Conservation (phyloP, 2,888 invertebrate genomes). For the Cecidostiba fungosa region DNA sequence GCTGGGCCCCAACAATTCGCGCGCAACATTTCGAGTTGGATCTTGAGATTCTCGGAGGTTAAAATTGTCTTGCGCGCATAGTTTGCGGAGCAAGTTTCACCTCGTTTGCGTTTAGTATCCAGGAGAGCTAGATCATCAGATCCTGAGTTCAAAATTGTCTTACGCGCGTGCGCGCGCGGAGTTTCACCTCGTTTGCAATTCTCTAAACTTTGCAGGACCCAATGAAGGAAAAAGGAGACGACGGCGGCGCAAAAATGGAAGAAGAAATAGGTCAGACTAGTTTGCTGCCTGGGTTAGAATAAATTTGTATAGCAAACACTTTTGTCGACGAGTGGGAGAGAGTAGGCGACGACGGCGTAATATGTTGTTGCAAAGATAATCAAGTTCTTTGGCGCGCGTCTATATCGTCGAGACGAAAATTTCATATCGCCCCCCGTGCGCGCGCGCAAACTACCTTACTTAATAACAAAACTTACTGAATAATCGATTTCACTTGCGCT, state of each 20-base stretch:
- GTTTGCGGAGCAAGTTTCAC: conserved; percentile 2
- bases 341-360: not conserved
- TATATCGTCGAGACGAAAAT: not conserved
- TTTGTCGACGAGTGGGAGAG: conserved; percentile 9
- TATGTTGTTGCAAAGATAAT: not conserved
- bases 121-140: conserved; percentile 27
- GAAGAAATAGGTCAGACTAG: conserved; percentile 29
- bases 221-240: not conserved
- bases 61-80: conserved; percentile 17
- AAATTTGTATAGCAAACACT: conserved; percentile 34
- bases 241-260: not conserved
- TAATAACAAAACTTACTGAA: conserved; percentile 7
- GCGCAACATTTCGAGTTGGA: not conserved
- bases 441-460: not conserved
- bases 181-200: conserved; percentile 39
- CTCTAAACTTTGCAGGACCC: conserved; percentile 32
- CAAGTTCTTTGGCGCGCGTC: conserved; percentile 18
- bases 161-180: not conserved
- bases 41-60: conserved; percentile 1
- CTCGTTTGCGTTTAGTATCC: conserved; percentile 18
- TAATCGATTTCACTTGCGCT: not conserved
- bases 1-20: not conserved
- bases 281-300: not conserved
- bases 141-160: conserved; percentile 25
- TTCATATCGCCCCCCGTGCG: not conserved